Evolutionary conservation across 2,797 vertebrate species (phyloP).

Genomic region (Cuculus canorus): DNA sequence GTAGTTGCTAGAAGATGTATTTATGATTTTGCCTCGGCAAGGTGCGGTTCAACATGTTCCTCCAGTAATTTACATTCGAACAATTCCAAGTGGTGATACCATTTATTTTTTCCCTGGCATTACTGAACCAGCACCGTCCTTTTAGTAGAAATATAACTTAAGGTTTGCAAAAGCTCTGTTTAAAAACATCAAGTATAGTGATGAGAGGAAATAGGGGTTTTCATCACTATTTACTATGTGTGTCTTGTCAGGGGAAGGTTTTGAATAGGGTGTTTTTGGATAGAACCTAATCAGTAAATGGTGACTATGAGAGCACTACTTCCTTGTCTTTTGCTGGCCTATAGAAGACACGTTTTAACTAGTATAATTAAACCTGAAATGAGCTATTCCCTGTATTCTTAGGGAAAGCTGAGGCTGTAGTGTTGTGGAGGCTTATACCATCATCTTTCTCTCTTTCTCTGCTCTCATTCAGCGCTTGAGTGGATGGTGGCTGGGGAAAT

Average conservation of each 20-base stretch:
- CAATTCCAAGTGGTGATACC: accelerated
- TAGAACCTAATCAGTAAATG: neutral
- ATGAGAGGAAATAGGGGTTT: neutral
- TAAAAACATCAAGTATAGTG: neutral
- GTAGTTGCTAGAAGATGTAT: neutral
- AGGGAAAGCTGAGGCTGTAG: slow-evolving; percentile 7
- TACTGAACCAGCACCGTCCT: accelerated
- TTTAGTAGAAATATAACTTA: neutral
- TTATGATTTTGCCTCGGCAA: neutral
- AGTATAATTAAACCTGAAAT: slow-evolving; percentile 69
- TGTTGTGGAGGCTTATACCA: slow-evolving; percentile 61
- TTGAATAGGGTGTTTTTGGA: slow-evolving; percentile 27
- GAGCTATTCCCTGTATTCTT: neutral
- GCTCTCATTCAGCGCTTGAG: slow-evolving; percentile 75
- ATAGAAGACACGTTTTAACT: slow-evolving; percentile 52
- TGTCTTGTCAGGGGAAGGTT: slow-evolving; percentile 29
- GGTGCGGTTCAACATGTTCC: neutral
- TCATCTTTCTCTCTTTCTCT: slow-evolving; percentile 73
- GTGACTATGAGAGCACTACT: neutral
- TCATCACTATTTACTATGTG: neutral
- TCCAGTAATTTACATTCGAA: neutral
- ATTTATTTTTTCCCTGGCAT: neutral
- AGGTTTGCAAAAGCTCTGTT: slow-evolving; percentile 4
- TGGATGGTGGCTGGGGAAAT: slow-evolving; percentile 77
- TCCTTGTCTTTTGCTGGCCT: slow-evolving; percentile 34